Evolutionary conservation across 2,888 invertebrate genomes (phyloP).

Genomic region (Exephanes ischioxanthus): DNA sequence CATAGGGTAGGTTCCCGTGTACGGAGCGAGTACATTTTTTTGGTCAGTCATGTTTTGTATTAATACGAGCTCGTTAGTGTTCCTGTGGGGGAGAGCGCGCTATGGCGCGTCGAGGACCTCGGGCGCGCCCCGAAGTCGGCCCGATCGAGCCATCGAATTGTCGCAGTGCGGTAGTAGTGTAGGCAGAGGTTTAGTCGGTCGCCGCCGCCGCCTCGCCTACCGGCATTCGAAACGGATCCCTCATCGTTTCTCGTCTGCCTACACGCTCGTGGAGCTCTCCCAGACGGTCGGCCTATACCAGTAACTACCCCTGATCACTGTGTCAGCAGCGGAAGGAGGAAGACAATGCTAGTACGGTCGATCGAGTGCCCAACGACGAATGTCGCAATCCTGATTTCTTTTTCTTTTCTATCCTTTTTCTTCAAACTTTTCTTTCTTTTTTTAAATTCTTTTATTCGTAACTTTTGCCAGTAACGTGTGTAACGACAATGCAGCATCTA

Average conservation of each 20-base stretch:
- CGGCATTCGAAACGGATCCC: constrained; percentile 68
- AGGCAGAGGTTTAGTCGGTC: constrained; percentile 77
- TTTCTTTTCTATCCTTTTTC: constrained; percentile 47
- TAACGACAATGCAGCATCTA: constrained; percentile 19
- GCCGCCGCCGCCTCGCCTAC: constrained; percentile 62
- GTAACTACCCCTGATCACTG: constrained; percentile 69
- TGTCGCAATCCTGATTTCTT: constrained; percentile 17
- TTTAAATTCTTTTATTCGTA: background rate
- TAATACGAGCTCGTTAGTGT: background rate
- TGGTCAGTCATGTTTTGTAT: background rate
- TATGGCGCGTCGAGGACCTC: constrained; percentile 58
- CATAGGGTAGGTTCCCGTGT: background rate
- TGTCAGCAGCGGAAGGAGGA: constrained; percentile 68
- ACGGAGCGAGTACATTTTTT: background rate
- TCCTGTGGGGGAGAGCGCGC: background rate
- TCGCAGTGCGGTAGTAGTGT: constrained; percentile 83
- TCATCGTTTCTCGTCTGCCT: constrained; percentile 59
- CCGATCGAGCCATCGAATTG: constrained; percentile 81
- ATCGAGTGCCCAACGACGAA: constrained; percentile 17
- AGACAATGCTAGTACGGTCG: constrained; percentile 40
- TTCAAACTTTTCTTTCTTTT: background rate
- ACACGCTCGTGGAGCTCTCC: constrained; percentile 34
- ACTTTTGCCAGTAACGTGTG: constrained; percentile 15
- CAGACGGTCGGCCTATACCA: constrained; percentile 39
- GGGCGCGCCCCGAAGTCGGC: constrained; percentile 68